A percentile compares a stretch with the other conserved stretches of the same genome.
Evolutionary conservation across 2,113 vertebrate genomes (phyloP).

Genomic region (Tauraco erythrolophus): DNA sequence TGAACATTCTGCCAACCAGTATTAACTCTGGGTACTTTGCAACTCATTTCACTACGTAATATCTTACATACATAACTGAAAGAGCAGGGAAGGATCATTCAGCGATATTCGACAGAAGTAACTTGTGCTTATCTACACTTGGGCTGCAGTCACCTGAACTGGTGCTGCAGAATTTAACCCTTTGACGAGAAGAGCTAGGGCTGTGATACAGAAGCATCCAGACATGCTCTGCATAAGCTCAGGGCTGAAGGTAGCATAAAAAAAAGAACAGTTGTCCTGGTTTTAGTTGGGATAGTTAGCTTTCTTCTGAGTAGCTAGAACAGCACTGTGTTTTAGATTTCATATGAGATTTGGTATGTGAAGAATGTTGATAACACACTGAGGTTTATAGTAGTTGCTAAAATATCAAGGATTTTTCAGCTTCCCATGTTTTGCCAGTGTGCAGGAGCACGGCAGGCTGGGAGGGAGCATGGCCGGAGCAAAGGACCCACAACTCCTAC

Average conservation of each 20-base stretch:
- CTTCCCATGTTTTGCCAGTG: too few species aligned
- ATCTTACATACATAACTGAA: neutral
- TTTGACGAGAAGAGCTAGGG: neutral
- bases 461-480: too few species aligned
- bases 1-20: fast-evolving
- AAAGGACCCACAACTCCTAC: too few species aligned
- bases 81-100: neutral
- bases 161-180: neutral
- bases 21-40: neutral
- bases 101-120: neutral
- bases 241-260: neutral
- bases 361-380: too few species aligned
- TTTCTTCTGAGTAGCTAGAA: too few species aligned
- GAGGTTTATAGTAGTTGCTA: too few species aligned
- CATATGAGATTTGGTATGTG: too few species aligned
- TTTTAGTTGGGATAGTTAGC: too few species aligned
- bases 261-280: neutral
- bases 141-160: neutral
- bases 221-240: neutral
- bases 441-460: too few species aligned
- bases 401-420: too few species aligned
- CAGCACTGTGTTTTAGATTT: too few species aligned
- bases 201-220: neutral
- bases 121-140: neutral
- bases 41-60: neutral